Conservation (phyloP, 2,113 vertebrate species). For the Alethe castanea region DNA sequence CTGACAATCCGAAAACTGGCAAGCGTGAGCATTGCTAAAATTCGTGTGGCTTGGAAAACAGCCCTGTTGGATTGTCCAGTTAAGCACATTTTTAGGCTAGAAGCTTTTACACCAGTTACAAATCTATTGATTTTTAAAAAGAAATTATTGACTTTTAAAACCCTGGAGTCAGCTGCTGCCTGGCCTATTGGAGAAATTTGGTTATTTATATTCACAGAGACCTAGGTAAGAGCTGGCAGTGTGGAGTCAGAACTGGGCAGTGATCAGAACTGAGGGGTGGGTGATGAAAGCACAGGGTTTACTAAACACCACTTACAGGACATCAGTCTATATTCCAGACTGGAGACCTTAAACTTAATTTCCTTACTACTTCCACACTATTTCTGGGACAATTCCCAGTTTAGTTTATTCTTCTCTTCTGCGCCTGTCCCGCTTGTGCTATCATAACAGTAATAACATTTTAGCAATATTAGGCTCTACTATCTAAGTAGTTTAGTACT, state of each 20-base stretch:
- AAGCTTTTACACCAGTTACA: slow-evolving; percentile 18
- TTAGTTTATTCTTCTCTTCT: background rate
- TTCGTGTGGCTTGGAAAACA: background rate
- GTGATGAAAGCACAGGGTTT: background rate
- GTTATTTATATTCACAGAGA: background rate
- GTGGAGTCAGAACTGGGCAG: background rate
- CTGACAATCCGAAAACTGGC: background rate
- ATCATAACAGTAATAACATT: background rate
- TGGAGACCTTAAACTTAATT: background rate
- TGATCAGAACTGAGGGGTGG: background rate
- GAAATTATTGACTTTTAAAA: slow-evolving; percentile 43
- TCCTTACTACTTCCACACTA: background rate
- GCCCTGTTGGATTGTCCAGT: background rate
- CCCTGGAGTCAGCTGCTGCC: background rate
- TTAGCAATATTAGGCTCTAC: background rate
- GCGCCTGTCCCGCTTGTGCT: background rate
- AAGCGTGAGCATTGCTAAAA: background rate
- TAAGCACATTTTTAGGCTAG: background rate
- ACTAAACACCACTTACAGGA: background rate
- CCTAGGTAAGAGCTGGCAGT: background rate
- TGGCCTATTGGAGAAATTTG: background rate
- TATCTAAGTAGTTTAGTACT: background rate
- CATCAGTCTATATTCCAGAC: no score
- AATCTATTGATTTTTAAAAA: slow-evolving; percentile 32
- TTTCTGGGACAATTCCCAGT: background rate